A percentile compares a stretch with the other conserved stretches of the same genome.
Conservation (phyloP, 2,888 invertebrate species). For the Carabus problematicus region DNA sequence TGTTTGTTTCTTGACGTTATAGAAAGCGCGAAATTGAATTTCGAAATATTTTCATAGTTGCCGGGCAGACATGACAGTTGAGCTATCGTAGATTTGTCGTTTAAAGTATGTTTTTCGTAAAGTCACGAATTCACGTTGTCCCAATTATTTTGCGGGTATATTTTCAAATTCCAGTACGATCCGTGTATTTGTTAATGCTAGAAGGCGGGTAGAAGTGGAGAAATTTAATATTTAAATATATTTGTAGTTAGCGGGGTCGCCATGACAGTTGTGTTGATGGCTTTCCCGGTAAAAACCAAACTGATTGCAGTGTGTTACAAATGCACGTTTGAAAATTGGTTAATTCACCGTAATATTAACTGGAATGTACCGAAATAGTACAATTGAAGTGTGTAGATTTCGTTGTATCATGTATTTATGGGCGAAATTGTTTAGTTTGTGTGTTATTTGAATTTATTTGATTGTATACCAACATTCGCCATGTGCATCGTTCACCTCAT, state of each 20-base stretch:
- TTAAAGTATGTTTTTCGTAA: background rate
- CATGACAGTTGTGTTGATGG: slow-evolving; percentile 52
- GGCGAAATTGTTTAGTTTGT: background rate
- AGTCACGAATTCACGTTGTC: background rate
- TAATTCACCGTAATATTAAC: slow-evolving; percentile 9
- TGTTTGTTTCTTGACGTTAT: no score
- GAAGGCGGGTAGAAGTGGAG: background rate
- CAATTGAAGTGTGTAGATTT: slow-evolving; percentile 1
- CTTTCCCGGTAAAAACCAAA: slow-evolving; percentile 52
- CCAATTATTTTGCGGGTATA: slow-evolving; percentile 16
- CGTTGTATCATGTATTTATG: background rate
- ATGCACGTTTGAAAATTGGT: slow-evolving; percentile 5
- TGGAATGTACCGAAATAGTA: background rate
- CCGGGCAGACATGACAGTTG: background rate
- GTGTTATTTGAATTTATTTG: slow-evolving; percentile 8
- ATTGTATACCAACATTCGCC: slow-evolving; percentile 15
- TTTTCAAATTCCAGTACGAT: background rate
- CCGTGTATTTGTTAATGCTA: background rate
- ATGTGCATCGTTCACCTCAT: slow-evolving; percentile 20
- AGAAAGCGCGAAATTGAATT: background rate
- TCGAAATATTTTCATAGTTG: background rate
- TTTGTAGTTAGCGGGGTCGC: slow-evolving; percentile 53
- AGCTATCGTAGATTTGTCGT: background rate
- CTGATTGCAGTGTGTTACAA: background rate
- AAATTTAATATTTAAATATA: slow-evolving; percentile 36